Evolutionary conservation across 1,140 invertebrate species (phyloP).

Genomic region (Drosophila ananassae): DNA sequence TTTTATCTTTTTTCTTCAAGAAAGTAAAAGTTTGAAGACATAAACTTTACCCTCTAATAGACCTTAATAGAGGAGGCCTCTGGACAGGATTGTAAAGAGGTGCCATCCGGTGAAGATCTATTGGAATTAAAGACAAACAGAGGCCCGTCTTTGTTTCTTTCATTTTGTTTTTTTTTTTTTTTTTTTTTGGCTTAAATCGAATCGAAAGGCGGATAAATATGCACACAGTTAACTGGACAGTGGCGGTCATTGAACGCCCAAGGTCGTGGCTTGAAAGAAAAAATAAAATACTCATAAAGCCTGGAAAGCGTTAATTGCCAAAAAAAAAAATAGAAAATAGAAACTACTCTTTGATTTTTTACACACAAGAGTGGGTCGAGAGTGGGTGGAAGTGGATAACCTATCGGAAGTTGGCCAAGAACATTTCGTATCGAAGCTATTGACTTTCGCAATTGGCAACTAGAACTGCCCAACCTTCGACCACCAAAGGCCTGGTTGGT

Average conservation of each 20-base stretch:
- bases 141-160: slow-evolving; percentile 31
- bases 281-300: slow-evolving; percentile 9
- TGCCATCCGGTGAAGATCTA: slow-evolving; percentile 28
- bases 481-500: background rate
- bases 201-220: slow-evolving; percentile 42
- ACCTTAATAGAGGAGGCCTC: background rate
- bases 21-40: background rate
- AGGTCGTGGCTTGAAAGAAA: slow-evolving; percentile 28
- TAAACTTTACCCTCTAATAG: background rate
- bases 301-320: slow-evolving; percentile 40
- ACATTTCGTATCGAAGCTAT: slow-evolving; percentile 8
- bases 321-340: slow-evolving; percentile 20
- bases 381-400: slow-evolving; percentile 4
- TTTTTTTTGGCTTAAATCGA: slow-evolving; percentile 9
- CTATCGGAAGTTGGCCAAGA: slow-evolving; percentile 47
- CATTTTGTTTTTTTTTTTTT: background rate
- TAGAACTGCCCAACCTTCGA: slow-evolving; percentile 32
- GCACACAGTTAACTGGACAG: slow-evolving; percentile 51
- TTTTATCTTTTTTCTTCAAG: too few species aligned
- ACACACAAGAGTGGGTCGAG: slow-evolving; percentile 9
- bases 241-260: slow-evolving; percentile 70
- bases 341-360: slow-evolving; percentile 13
- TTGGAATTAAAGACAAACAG: slow-evolving; percentile 15
- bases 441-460: slow-evolving; percentile 35
- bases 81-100: slow-evolving; percentile 27